Evolutionary conservation across 2,888 invertebrate genomes (phyloP), one percentile per base, ranked within the genome.

Genomic region (Callimorpha dominula): DNA sequence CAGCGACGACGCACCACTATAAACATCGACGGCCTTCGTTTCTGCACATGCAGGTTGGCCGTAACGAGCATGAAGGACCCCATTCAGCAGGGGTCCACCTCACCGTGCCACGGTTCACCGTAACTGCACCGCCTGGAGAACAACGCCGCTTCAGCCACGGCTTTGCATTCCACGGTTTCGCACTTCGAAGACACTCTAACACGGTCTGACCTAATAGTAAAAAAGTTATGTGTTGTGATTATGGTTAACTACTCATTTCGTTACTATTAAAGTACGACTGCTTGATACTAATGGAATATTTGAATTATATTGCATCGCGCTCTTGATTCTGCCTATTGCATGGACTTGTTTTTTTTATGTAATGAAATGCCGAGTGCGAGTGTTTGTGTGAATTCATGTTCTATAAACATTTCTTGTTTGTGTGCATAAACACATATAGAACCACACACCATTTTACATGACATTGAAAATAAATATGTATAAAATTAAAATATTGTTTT

Each of bases 101-200:
- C 92, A 91, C 90, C 91, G 91, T 96, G 91, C 93, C 96, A 77
- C 91, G 96, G 85, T 92, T 96, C 92, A 91, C 96, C 86, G 90
- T 96, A 92, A 93, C 96, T 80, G 93, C 96, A 89, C 89, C 96
- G 85, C 92, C 96, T 82, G 93, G 96, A 86, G 93, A 96, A 90
- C 89, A 96, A 87, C 96, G 96, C 88, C 88, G 95, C 88, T 87
- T 93, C 92, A 92, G 96, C 93, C 92, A 93, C 91, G 92, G 96
- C 87, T 93, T 93, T 90, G 91, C 93, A 66, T 94, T 96, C 89
- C 96, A 97, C 92, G 97, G 97, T 87, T 96, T 97, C 87, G 97
- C 97, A 75, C 96, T 97, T 69, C 96, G 97, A 77, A 96, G 97
- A 83, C 97, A 97, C 93, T 93, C 96, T 90, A 96, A 95, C 87